Conservation (phyloP, 2,797 vertebrate species). For the Arrhamphus sclerolepis region DNA sequence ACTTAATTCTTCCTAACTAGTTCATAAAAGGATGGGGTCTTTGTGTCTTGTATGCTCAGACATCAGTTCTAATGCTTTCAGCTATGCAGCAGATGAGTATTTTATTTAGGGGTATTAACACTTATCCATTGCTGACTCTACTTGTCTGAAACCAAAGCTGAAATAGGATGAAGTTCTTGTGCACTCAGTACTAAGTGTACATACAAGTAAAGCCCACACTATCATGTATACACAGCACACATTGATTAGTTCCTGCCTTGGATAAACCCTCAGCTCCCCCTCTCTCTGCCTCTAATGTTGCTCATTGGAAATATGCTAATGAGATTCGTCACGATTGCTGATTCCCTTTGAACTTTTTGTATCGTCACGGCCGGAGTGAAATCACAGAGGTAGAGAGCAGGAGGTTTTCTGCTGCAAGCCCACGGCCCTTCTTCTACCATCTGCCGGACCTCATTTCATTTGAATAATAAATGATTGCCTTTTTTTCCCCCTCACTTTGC, state of each 20-base stretch:
- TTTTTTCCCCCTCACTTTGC: conserved; percentile 51
- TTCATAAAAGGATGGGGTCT: background rate
- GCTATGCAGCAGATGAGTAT: conserved; percentile 1
- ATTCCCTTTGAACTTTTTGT: conserved; percentile 95
- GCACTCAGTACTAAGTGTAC: conserved; percentile 30
- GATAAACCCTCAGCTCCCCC: conserved; percentile 43
- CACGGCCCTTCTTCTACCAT: conserved; percentile 90
- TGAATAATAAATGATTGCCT: conserved; percentile 89
- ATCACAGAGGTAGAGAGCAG: conserved; percentile 89
- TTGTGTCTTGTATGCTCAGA: background rate
- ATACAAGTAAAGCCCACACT: conserved; percentile 31
- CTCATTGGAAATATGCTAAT: conserved; percentile 97
- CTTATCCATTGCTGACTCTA: conserved; percentile 7
- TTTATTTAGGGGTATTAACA: conserved; percentile 21
- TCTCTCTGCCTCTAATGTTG: conserved; percentile 76
- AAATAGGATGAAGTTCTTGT: conserved; percentile 16
- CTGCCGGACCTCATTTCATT: conserved; percentile 91
- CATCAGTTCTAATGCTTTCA: background rate
- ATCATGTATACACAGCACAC: conserved; percentile 55
- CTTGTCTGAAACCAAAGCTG: conserved; percentile 7
- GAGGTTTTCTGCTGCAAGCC: conserved; percentile 86
- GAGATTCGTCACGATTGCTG: conserved; percentile 88
- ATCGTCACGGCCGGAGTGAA: conserved; percentile 87
- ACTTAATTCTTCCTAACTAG: background rate
- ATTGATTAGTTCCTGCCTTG: conserved; percentile 82